A percentile compares a stretch with the other conserved stretches of the same genome.
phyloP scores from a whole-genome alignment of 1,140 invertebrate genomes.

The Zaprionus inermis region DNA sequence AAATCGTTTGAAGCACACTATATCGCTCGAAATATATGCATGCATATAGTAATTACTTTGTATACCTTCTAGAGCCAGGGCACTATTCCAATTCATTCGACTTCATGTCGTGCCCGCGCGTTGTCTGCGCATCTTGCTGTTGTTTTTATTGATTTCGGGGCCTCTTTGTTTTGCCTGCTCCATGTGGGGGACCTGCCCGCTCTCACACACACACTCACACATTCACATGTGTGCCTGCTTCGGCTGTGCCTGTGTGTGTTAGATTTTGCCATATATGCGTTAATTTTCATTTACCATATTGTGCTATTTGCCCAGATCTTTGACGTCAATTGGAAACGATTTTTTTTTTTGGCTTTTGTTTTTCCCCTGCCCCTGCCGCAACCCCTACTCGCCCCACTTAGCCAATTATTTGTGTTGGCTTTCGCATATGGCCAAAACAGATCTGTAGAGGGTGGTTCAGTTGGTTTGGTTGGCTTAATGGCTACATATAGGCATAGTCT shows the following conservation, averaged over 20 bases:
- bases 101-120: slow-evolving; percentile 29
- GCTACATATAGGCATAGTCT: neutral
- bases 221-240: slow-evolving; percentile 7
- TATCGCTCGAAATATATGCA: neutral
- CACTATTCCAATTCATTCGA: neutral
- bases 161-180: neutral
- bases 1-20: slow-evolving; percentile 44
- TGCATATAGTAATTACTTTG: slow-evolving; percentile 8
- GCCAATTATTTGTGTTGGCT: slow-evolving; percentile 17
- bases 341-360: slow-evolving; percentile 11
- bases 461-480: neutral
- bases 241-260: slow-evolving; percentile 11
- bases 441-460: slow-evolving; percentile 29
- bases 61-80: neutral
- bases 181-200: neutral
- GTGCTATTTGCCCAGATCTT: slow-evolving; percentile 44
- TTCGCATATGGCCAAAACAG: slow-evolving; percentile 42
- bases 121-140: slow-evolving; percentile 14
- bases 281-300: slow-evolving; percentile 66
- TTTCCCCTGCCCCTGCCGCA: neutral
- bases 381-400: neutral
- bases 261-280: slow-evolving; percentile 63
- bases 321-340: slow-evolving; percentile 64
- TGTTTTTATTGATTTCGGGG: slow-evolving; percentile 45
- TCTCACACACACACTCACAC: slow-evolving; percentile 6